phyloP scores from a whole-genome alignment of 2,113 vertebrate genomes.

The Epinephelus cyanopodus region DNA sequence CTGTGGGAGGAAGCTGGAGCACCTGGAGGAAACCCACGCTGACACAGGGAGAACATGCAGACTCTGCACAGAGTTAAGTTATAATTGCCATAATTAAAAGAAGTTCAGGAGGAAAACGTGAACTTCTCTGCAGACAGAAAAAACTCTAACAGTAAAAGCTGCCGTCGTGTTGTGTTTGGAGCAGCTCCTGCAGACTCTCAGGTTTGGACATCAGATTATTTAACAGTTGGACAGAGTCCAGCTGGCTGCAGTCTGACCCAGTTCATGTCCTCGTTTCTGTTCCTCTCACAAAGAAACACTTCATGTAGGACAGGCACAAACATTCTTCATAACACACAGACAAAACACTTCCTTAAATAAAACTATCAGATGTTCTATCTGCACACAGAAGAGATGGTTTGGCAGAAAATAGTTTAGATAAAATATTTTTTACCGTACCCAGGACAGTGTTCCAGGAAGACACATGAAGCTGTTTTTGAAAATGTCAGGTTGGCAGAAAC shows the following conservation, averaged over 20 bases:
- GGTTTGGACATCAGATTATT: conserved; percentile 16
- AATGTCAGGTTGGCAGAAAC: no score
- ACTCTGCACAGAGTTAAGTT: no score
- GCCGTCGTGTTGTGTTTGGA: not conserved
- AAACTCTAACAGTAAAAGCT: no score
- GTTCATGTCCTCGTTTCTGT: conserved; percentile 26
- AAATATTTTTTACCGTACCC: not conserved
- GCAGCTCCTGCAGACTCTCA: not conserved
- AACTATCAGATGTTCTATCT: not conserved
- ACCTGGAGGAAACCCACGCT: no score
- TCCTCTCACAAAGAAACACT: conserved; percentile 24
- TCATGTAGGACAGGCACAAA: conserved; percentile 7
- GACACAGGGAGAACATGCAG: no score
- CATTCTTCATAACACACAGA: not conserved
- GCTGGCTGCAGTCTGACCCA: conserved; percentile 24
- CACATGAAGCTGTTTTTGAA: no score
- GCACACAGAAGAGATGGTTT: not conserved
- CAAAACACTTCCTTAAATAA: no score
- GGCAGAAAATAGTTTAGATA: no score
- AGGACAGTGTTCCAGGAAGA: not conserved
- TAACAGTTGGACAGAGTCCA: conserved; percentile 35
- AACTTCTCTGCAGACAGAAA: no score
- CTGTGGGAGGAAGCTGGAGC: no score
- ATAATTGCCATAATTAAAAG: no score
- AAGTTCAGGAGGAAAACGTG: no score